Evolutionary conservation across 2,888 invertebrate species (phyloP).

Genomic region (Metellina segmentata): DNA sequence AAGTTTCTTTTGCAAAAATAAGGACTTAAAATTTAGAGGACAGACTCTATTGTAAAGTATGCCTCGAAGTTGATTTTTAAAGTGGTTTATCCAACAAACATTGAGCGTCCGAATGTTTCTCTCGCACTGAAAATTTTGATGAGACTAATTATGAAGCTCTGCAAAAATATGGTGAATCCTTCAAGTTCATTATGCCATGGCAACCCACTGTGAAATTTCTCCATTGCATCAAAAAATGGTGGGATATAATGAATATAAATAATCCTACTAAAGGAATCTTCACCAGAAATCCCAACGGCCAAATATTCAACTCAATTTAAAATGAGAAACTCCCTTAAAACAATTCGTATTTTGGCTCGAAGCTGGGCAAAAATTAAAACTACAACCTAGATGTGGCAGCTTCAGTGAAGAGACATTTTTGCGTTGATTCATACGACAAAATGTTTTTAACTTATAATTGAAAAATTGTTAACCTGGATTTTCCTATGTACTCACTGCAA

Average conservation of each 20-base stretch:
- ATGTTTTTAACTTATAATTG: neutral
- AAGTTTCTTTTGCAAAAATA: neutral
- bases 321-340: neutral
- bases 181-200: neutral
- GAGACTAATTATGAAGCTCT: conserved; percentile 22
- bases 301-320: too few relatives aligned
- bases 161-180: conserved; percentile 31
- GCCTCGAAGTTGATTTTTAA: conserved; percentile 27
- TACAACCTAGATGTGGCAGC: conserved; percentile 18
- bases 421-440: conserved; percentile 22
- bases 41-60: conserved; percentile 19
- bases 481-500: conserved; percentile 5
- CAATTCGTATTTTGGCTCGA: neutral
- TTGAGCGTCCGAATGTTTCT: conserved; percentile 17
- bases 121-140: conserved; percentile 20
- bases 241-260: too few relatives aligned
- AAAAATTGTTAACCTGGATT: conserved; percentile 1
- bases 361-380: conserved; percentile 18
- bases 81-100: neutral
- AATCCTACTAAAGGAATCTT: too few relatives aligned
- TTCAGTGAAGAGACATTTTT: conserved; percentile 33
- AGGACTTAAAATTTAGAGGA: conserved; percentile 13
- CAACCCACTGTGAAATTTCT: too few relatives aligned
- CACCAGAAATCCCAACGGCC: too few relatives aligned
- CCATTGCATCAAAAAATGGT: too few relatives aligned